Conservation (phyloP, 2,797 vertebrate genomes). For the Margarornis squamiger region DNA sequence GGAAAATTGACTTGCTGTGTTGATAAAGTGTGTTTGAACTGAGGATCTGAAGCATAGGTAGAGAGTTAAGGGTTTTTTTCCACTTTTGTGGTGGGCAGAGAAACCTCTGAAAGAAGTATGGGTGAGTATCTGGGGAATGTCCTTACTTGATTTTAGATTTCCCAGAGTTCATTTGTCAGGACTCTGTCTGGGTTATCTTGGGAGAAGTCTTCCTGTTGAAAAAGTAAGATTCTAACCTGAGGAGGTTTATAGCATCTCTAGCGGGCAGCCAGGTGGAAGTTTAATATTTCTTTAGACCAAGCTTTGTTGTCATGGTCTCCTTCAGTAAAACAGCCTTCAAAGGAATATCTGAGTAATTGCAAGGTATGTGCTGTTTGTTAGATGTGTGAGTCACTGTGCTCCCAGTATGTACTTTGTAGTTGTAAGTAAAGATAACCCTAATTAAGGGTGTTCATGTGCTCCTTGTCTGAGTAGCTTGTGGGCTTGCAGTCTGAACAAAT, state of each 20-base stretch:
- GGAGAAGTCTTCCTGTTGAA: background rate
- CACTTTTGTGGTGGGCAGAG: background rate
- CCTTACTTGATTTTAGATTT: background rate
- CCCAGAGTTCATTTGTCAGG: background rate
- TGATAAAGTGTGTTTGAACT: constrained; percentile 24
- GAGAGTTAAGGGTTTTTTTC: background rate
- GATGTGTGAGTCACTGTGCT: background rate
- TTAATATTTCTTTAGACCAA: background rate
- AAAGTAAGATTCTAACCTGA: background rate
- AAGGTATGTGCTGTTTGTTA: background rate
- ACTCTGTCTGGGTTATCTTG: background rate
- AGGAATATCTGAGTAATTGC: constrained; percentile 29
- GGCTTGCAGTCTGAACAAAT: background rate
- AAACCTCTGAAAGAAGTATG: background rate
- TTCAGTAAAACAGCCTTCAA: constrained; percentile 11
- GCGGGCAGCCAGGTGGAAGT: background rate
- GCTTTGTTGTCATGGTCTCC: background rate
- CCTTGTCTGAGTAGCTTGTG: background rate
- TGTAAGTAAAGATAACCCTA: constrained; percentile 15
- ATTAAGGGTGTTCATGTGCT: background rate
- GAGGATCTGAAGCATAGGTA: background rate
- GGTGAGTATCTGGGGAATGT: background rate
- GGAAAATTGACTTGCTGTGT: constrained; percentile 2
- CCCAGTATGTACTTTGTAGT: background rate
- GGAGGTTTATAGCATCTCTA: background rate